These are phyloP conservation scores for Nephrocerus scutellatus DNA, from an alignment of 2,888 invertebrate genomes.

Conservation along the genomic window DNA sequence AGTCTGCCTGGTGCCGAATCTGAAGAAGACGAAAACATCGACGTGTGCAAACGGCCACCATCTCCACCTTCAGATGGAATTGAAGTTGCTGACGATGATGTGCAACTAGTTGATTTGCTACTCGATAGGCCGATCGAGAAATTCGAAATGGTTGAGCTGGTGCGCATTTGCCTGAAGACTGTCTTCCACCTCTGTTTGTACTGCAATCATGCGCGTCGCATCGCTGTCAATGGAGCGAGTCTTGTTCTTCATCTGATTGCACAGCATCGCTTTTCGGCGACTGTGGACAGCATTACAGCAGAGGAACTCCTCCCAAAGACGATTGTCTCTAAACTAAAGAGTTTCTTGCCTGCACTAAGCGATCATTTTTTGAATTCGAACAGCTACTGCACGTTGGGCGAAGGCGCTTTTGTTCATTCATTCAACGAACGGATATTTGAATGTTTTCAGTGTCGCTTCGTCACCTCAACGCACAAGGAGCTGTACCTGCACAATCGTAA, in stretches of 20 bases:
- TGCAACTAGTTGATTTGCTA: slow-evolving; percentile 62
- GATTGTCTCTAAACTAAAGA: slow-evolving; percentile 61
- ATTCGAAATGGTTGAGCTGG: slow-evolving; percentile 62
- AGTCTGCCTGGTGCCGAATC: slow-evolving; percentile 8
- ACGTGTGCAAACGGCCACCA: slow-evolving; percentile 26
- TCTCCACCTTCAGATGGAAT: slow-evolving; percentile 45
- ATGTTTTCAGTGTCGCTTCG: slow-evolving; percentile 79
- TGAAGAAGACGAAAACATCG: slow-evolving; percentile 32
- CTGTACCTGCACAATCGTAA: slow-evolving; percentile 79
- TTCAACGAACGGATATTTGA: slow-evolving; percentile 64
- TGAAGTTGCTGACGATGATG: slow-evolving; percentile 56
- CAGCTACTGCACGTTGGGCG: slow-evolving; percentile 59
- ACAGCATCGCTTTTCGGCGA: slow-evolving; percentile 72
- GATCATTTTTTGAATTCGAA: slow-evolving; percentile 64
- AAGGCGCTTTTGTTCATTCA: slow-evolving; percentile 40
- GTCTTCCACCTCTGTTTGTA: slow-evolving; percentile 69
- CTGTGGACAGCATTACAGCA: slow-evolving; percentile 69
- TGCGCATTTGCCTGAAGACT: slow-evolving; percentile 66
- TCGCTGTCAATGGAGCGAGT: slow-evolving; percentile 77
- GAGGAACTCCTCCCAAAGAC: slow-evolving; percentile 66
- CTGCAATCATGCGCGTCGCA: slow-evolving; percentile 78
- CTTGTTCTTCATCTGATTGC: slow-evolving; percentile 71
- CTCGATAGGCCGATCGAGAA: slow-evolving; percentile 69
- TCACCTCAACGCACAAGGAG: slow-evolving; percentile 73
- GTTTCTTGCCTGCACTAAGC: slow-evolving; percentile 52